phyloP scores from a whole-genome alignment of 2,888 invertebrate species.

The Aproaerema taeniolella region DNA sequence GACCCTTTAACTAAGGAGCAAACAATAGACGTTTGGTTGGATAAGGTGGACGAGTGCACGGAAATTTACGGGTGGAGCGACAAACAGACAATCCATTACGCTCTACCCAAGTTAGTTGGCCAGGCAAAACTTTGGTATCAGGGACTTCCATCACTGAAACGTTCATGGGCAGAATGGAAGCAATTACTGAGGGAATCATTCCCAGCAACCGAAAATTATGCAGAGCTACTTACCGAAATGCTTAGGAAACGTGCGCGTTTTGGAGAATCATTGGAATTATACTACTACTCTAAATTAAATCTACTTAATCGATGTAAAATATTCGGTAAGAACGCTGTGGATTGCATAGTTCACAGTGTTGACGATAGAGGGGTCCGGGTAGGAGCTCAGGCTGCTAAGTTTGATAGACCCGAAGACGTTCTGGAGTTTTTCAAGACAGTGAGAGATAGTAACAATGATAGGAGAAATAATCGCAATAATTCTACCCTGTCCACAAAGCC shows the following conservation, averaged over 20 bases:
- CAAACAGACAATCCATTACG: no score
- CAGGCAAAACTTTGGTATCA: conserved; percentile 23
- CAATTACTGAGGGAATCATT: conserved; percentile 20
- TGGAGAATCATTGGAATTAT: conserved; percentile 20
- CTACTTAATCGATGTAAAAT: conserved; percentile 23
- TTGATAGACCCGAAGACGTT: conserved; percentile 4
- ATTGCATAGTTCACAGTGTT: conserved; percentile 23
- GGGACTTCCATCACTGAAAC: conserved; percentile 17
- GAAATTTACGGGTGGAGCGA: conserved; percentile 21
- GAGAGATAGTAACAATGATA: neutral
- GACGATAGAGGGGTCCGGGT: conserved; percentile 22
- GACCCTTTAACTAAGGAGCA: conserved; percentile 15
- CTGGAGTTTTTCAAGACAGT: conserved; percentile 8
- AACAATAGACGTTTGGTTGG: conserved; percentile 20
- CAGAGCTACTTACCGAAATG: conserved; percentile 24
- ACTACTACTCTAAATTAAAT: conserved; percentile 23
- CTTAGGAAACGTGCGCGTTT: conserved; percentile 16
- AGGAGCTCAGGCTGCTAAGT: conserved; percentile 15
- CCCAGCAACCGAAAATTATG: no score
- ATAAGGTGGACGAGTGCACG: conserved; percentile 24
- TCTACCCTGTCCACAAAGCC: neutral
- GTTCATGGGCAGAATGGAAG: conserved; percentile 25
- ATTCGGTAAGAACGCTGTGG: conserved; percentile 20
- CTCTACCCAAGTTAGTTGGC: conserved; percentile 22
- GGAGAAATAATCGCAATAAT: conserved; percentile 1